These are phyloP conservation scores for Thaleichthys pacificus DNA, from an alignment of 2,797 vertebrate species.

Conservation along the genomic window DNA sequence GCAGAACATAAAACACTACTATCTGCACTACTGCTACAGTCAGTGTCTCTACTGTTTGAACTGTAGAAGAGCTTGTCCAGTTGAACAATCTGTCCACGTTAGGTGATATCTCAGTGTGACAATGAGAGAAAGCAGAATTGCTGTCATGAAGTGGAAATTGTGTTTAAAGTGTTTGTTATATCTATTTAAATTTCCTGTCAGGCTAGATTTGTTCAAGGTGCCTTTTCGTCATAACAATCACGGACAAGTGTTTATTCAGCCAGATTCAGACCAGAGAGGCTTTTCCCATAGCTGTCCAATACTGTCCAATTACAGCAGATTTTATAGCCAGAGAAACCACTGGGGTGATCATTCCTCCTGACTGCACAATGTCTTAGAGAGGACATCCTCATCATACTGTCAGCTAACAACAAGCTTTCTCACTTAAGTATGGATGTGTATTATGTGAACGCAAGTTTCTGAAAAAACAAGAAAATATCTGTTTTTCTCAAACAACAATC, in stretches of 20 bases:
- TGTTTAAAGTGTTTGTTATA: constrained; percentile 6
- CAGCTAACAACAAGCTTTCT: not conserved
- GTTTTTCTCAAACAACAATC: not conserved
- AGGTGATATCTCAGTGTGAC: not conserved
- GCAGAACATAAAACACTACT: not conserved
- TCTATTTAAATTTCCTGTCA: constrained; percentile 14
- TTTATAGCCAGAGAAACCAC: not conserved
- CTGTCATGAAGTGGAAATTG: constrained; percentile 4
- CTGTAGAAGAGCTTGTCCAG: not conserved
- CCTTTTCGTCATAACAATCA: constrained; percentile 12
- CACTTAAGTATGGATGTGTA: not conserved
- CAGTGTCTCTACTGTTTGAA: not conserved
- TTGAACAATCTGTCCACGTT: not conserved
- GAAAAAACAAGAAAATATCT: not conserved
- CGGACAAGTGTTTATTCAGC: constrained; percentile 21
- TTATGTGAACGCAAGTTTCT: not conserved
- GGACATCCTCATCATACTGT: not conserved
- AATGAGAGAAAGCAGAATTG: constrained; percentile 13
- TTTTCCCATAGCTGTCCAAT: no score
- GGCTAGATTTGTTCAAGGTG: constrained; percentile 3
- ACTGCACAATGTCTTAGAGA: not conserved
- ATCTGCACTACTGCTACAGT: no score
- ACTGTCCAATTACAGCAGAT: not conserved
- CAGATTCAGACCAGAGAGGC: not conserved
- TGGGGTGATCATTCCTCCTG: not conserved